phyloP scores from a whole-genome alignment of 2,797 vertebrate species.

The Pampus argenteus region DNA sequence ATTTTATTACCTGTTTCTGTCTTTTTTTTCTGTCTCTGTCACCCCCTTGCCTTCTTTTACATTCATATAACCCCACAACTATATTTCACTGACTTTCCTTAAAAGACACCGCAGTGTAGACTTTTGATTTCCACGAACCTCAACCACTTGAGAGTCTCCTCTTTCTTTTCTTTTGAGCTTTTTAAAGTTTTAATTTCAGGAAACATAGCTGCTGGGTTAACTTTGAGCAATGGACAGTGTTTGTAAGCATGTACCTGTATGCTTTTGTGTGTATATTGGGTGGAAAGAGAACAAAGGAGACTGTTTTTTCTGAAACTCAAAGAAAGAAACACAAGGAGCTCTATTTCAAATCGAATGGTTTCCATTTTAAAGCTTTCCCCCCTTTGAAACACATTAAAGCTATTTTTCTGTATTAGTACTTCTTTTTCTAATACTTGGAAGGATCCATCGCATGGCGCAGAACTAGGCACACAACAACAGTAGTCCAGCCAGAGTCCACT shows the following conservation, averaged over 20 bases:
- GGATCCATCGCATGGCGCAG: not conserved
- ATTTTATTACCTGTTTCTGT: not conserved
- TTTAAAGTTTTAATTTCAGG: slow-evolving; percentile 19
- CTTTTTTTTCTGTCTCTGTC: not conserved
- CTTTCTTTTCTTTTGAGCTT: slow-evolving; percentile 18
- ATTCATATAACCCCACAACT: slow-evolving; percentile 14
- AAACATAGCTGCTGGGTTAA: slow-evolving; percentile 47
- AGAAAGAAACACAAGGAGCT: slow-evolving; percentile 34
- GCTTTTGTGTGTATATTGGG: slow-evolving; percentile 4
- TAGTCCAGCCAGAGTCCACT: slow-evolving; percentile 31
- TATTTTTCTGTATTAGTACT: not conserved
- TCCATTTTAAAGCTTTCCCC: slow-evolving; percentile 22
- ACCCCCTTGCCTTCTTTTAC: not conserved
- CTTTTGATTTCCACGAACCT: slow-evolving; percentile 12
- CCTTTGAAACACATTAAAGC: slow-evolving; percentile 25
- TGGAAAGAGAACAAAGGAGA: not conserved
- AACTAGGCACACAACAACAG: slow-evolving; percentile 4
- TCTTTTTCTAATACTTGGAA: not conserved
- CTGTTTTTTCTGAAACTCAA: slow-evolving; percentile 13
- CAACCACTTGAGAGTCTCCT: not conserved
- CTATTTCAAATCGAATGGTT: slow-evolving; percentile 22
- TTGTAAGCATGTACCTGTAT: not conserved
- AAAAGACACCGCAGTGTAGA: slow-evolving; percentile 8
- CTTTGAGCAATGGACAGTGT: slow-evolving; percentile 13
- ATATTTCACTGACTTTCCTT: slow-evolving; percentile 21